Conservation (phyloP, 2,888 invertebrate species). For the Oligia fasciuncula region DNA sequence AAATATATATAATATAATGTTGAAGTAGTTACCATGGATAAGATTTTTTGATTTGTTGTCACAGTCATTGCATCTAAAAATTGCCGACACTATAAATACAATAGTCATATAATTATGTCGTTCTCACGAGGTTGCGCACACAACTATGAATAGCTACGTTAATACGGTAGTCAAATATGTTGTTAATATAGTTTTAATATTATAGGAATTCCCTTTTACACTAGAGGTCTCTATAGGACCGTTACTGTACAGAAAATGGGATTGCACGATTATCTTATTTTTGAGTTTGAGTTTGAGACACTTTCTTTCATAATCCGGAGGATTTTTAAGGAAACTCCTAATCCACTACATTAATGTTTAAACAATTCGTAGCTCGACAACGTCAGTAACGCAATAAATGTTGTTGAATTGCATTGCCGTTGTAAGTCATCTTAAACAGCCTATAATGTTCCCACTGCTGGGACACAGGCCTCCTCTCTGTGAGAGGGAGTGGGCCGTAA, state of each 20-base stretch:
- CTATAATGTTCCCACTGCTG: too few relatives aligned
- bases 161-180: slow-evolving; percentile 28
- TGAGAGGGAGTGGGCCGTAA: too few relatives aligned
- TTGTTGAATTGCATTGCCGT: not conserved
- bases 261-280: not conserved
- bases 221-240: not conserved
- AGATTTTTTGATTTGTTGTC: slow-evolving; percentile 20
- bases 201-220: not conserved
- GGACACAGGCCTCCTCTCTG: too few relatives aligned
- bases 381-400: not conserved
- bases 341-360: not conserved
- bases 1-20: not conserved
- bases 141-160: slow-evolving; percentile 7
- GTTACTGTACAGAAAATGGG: not conserved
- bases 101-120: slow-evolving; percentile 29
- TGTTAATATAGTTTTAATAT: slow-evolving; percentile 32
- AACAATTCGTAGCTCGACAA: not conserved
- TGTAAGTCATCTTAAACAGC: too few relatives aligned
- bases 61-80: slow-evolving; percentile 46
- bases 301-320: not conserved
- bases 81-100: slow-evolving; percentile 25
- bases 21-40: not conserved
- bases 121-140: slow-evolving; percentile 31
- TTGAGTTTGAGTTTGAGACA: too few relatives aligned
- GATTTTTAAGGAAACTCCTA: not conserved